Evolutionary conservation across 2,797 vertebrate species (phyloP).

Genomic region (Acrossocheilus wenchowensis): DNA sequence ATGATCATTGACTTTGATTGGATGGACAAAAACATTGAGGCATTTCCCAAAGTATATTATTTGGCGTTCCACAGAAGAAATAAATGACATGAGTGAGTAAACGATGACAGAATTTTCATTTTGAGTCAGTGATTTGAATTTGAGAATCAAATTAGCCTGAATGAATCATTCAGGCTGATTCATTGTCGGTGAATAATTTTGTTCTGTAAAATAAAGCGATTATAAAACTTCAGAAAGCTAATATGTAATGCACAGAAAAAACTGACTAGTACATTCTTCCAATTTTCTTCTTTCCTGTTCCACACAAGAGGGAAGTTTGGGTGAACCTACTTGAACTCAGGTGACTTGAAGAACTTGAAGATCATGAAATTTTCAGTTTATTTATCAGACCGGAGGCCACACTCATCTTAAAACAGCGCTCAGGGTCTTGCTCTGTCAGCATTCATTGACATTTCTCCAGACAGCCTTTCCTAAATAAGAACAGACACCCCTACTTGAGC

Average conservation of each 20-base stretch:
- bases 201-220: neutral
- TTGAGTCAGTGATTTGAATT: neutral
- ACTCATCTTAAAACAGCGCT: conserved; percentile 19
- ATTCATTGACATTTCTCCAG: conserved; percentile 18
- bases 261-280: neutral
- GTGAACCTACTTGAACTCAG: neutral
- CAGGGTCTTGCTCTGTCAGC: conserved; percentile 23
- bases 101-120: neutral
- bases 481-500: conserved; percentile 25
- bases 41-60: neutral
- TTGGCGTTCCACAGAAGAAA: neutral
- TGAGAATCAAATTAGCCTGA: neutral
- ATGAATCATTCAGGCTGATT: neutral
- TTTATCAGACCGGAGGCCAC: conserved; percentile 27
- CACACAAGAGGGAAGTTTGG: neutral
- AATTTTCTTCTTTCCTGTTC: neutral
- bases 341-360: conserved; percentile 1
- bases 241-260: neutral
- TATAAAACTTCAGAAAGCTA: neutral
- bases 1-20: neutral
- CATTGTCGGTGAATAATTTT: neutral
- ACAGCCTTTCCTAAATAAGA: conserved; percentile 8
- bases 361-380: conserved; percentile 25
- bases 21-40: neutral
- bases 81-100: neutral